These are phyloP conservation scores for Stenopsyche tienmushanensis DNA, from an alignment of 1,140 invertebrate genomes.

Conservation along the genomic window DNA sequence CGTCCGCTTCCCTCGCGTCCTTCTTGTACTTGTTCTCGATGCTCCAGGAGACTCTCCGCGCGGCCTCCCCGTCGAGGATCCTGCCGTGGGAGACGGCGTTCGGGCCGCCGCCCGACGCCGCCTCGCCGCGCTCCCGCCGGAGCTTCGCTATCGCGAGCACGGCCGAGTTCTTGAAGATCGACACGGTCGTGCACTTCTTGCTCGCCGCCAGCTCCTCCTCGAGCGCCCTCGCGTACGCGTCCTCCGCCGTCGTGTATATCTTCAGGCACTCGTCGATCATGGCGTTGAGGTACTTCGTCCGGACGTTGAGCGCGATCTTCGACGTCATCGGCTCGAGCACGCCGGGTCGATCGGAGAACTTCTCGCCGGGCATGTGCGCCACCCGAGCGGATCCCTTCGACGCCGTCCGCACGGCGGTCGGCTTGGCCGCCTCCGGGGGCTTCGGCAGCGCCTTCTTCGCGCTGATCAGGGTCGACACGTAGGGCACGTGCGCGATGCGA, in stretches of 20 bases:
- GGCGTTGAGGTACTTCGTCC: constrained; percentile 81
- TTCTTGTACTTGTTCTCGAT: constrained; percentile 62
- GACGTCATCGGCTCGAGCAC: constrained; percentile 71
- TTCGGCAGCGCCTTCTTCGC: constrained; percentile 50
- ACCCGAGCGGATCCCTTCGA: constrained; percentile 65
- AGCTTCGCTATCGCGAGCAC: constrained; percentile 76
- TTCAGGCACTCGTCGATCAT: constrained; percentile 86
- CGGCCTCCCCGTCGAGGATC: constrained; percentile 64
- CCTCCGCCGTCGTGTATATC: constrained; percentile 67
- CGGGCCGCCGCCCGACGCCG: constrained; percentile 43
- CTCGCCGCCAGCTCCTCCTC: constrained; percentile 78
- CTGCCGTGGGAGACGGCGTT: constrained; percentile 63
- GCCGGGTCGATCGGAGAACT: constrained; percentile 53
- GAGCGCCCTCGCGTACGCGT: constrained; percentile 72
- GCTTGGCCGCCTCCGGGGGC: constrained; percentile 46
- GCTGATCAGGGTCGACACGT: constrained; percentile 53
- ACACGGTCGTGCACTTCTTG: constrained; percentile 73
- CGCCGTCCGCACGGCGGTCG: constrained; percentile 66
- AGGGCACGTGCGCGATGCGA: constrained; percentile 56
- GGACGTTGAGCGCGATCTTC: constrained; percentile 80
- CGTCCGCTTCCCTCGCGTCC: constrained; percentile 46
- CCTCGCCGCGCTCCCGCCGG: constrained; percentile 61
- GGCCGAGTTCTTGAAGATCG: constrained; percentile 83
- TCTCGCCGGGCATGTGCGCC: constrained; percentile 64
- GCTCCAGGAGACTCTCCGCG: constrained; percentile 68